Conservation (phyloP, 2,113 vertebrate species). For the Poeciliopsis retropinna region DNA sequence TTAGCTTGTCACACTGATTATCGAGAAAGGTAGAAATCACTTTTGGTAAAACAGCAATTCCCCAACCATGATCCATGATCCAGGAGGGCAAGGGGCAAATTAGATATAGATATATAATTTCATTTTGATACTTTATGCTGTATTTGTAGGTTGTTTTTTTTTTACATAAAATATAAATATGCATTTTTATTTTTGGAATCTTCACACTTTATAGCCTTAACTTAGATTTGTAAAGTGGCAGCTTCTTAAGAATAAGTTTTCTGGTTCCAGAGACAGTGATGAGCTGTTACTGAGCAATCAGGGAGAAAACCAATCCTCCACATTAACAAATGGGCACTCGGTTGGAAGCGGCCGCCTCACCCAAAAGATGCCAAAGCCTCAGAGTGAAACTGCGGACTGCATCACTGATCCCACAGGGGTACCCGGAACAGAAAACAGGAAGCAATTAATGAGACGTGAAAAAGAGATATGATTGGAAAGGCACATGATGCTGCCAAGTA, state of each 20-base stretch:
- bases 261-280: neutral
- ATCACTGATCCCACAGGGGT: constrained; percentile 16
- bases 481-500: constrained; percentile 24
- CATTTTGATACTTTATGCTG: neutral
- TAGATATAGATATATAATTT: neutral
- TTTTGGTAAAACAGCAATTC: no score
- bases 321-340: constrained; percentile 12
- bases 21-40: no score
- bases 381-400: constrained; percentile 1
- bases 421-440: constrained; percentile 9
- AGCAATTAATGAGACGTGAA: constrained; percentile 17
- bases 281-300: constrained; percentile 7
- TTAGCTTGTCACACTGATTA: no score
- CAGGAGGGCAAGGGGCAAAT: neutral
- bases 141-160: neutral
- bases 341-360: constrained; percentile 6
- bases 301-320: neutral
- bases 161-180: neutral
- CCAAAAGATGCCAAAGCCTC: constrained; percentile 5
- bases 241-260: neutral
- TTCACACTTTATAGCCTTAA: neutral
- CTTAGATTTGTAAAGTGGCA: neutral
- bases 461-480: constrained; percentile 21
- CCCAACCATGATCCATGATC: no score
- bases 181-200: neutral